phyloP scores from a whole-genome alignment of 2,113 vertebrate species.

The Aspiorhynchus laticeps region DNA sequence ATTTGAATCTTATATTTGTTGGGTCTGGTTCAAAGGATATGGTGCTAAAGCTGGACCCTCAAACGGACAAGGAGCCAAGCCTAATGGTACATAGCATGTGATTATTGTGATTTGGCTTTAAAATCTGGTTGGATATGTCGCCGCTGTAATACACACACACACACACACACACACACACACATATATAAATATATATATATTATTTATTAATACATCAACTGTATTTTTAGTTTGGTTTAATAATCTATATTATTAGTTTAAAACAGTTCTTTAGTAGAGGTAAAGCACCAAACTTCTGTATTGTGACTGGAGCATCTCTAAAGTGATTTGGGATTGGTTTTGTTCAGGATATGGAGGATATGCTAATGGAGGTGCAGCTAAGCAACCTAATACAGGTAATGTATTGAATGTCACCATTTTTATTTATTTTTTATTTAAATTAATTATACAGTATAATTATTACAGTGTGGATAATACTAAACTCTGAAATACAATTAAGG shows the following conservation, averaged over 20 bases:
- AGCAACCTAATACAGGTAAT: slow-evolving; percentile 33
- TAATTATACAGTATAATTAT: background rate
- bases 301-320: background rate
- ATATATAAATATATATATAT: too few relatives aligned
- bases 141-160: too few relatives aligned
- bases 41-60: background rate
- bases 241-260: background rate
- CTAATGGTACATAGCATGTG: background rate
- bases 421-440: background rate
- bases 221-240: background rate
- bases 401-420: background rate
- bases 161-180: too few relatives aligned
- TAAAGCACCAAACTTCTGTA: background rate
- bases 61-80: slow-evolving; percentile 4
- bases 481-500: background rate
- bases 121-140: background rate
- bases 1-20: background rate
- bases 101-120: too few relatives aligned
- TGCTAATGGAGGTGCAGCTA: slow-evolving; percentile 31
- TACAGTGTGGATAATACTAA: background rate
- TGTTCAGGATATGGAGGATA: slow-evolving; percentile 38
- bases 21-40: background rate
- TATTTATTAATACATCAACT: background rate
- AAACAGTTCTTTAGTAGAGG: background rate
- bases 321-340: background rate